Evolutionary conservation across 1,140 invertebrate genomes (phyloP), one percentile per base, ranked within the genome.

Genomic region (Ceratina japonica): DNA sequence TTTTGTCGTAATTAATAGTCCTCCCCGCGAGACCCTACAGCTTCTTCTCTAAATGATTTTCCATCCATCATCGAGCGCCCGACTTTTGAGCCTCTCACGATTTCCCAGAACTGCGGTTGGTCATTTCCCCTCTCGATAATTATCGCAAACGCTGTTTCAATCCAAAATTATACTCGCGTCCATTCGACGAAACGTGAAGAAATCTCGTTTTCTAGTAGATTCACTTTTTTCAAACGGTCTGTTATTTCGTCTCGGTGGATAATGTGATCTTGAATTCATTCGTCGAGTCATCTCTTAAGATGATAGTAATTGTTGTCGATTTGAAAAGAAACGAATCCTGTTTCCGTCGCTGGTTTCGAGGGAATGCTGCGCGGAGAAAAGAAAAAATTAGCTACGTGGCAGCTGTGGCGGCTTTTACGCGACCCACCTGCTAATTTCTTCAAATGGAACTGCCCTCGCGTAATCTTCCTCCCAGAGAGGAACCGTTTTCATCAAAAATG

Each of bases 1-100:
- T 87, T 91, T 91, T 91, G 89, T 91, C 86, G 89, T 92, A 92
- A 93, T 93, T 93, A 93, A 93, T 92, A 92, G 91, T 92, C 89
- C 86, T 84, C 82, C 84, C 83, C 85, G 83, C 82, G 83, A 88
- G 89, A 87, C 82, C 84, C 80, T 78, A 79, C 89, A 89, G 72
- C 89, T 90, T 89, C 89, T 90, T 86, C 87, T 74, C 87, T 92
- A 91, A 92, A 92, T 91, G 91, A 91, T 92, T 92, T 85, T 91
- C 84, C 90, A 91, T 90, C 86, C 89, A 90, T 90, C 90, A 90
- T 90, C 77, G 73, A 52, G 69, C 61, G 77, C 63, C 78, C 87
- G 87, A 92, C 89, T 89, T 88, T 89, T 85, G 83, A 86, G 84
- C 83, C 85, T 82, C 64, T 86, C 37, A 44, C 85, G 86, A 88